Evolutionary conservation across 1,140 invertebrate genomes (phyloP).

Genomic region (Bombus haemorrhoidalis): DNA sequence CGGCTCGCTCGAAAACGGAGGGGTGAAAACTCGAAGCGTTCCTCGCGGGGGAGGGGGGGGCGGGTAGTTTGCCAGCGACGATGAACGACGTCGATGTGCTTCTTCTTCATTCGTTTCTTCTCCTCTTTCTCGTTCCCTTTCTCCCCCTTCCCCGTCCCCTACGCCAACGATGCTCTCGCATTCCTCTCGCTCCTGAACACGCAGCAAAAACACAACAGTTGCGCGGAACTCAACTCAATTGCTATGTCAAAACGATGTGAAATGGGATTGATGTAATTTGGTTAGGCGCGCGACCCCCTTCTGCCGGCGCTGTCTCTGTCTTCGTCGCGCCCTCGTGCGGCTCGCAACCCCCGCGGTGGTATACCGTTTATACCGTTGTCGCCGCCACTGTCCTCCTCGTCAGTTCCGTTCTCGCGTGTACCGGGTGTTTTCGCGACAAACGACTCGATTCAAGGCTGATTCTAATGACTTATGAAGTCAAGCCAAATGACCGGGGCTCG

Average conservation of each 20-base stretch:
- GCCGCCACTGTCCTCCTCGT: constrained; percentile 2
- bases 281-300: constrained; percentile 72
- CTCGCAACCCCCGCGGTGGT: constrained; percentile 35
- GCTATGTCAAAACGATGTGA: constrained; percentile 82
- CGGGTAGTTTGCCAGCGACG: not conserved
- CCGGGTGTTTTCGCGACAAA: constrained; percentile 71
- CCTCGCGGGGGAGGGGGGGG: constrained; percentile 22
- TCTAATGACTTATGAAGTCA: constrained; percentile 83
- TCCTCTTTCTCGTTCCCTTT: constrained; percentile 1
- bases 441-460: constrained; percentile 76
- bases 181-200: constrained; percentile 47
- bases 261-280: constrained; percentile 83
- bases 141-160: not conserved
- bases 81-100: not conserved
- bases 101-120: not conserved
- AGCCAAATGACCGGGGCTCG: constrained; percentile 80
- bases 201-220: constrained; percentile 76
- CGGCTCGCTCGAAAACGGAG: constrained; percentile 32
- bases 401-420: constrained; percentile 22
- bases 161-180: not conserved
- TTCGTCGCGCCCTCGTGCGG: not conserved
- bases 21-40: constrained; percentile 62
- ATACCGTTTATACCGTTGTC: constrained; percentile 30
- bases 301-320: constrained; percentile 8
- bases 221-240: constrained; percentile 79